phyloP scores from a whole-genome alignment of 2,797 vertebrate species.

The Poeciliopsis gracilis region DNA sequence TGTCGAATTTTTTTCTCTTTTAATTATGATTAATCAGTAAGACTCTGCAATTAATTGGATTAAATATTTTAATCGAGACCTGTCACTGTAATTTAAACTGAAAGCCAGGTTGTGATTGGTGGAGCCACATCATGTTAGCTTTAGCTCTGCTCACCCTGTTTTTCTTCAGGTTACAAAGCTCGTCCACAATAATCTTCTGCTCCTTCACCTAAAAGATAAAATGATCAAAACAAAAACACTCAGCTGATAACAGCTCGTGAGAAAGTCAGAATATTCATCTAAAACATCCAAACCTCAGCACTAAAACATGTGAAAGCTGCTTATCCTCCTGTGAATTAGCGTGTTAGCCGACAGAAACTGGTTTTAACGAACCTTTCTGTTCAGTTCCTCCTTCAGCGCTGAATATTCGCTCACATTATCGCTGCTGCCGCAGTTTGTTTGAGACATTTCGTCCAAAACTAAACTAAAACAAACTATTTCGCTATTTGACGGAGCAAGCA shows the following conservation, averaged over 20 bases:
- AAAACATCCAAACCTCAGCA: background rate
- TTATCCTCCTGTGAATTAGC: background rate
- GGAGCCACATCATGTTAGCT: background rate
- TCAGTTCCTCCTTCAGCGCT: constrained; percentile 74
- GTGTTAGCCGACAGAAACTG: background rate
- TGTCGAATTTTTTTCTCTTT: no score
- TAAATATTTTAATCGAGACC: background rate
- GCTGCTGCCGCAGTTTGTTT: constrained; percentile 23
- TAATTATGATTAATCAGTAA: no score
- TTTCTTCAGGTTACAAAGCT: constrained; percentile 95
- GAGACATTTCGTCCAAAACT: constrained; percentile 65
- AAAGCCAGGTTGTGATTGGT: background rate
- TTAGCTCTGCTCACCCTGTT: constrained; percentile 80
- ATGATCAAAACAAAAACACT: background rate
- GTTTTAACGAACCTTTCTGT: constrained; percentile 70
- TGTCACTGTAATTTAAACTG: background rate
- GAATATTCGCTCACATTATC: constrained; percentile 43
- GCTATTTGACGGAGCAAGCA: background rate
- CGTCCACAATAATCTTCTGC: constrained; percentile 91
- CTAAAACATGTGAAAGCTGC: background rate
- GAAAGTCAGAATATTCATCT: background rate
- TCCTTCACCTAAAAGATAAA: constrained; percentile 86
- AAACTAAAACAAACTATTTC: background rate
- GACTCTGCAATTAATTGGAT: background rate
- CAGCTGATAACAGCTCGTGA: background rate